Evolutionary conservation across 2,113 vertebrate species (phyloP), one percentile per base, ranked within the genome.

Genomic region (Lucifuga dentata): DNA sequence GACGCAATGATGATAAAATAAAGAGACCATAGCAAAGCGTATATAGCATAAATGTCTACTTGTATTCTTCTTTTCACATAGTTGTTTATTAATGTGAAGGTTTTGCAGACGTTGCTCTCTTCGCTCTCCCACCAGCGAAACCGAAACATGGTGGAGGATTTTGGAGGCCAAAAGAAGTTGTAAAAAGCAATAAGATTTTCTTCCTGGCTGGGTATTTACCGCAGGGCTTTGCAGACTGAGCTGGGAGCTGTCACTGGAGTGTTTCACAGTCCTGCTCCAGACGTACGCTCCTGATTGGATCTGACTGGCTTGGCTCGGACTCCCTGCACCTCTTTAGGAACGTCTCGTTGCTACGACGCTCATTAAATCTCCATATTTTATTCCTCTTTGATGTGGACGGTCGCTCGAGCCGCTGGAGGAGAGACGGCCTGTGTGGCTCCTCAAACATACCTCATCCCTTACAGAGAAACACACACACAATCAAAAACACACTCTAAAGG

Each of bases 141-240:
- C 77, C 74, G 73, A 69, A 72, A 87, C 86, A 86, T 87, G 80
- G 72, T 45, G 73, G 61, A 86, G 81, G 85, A 86, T 55, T 84
- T 88, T 75, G 76, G 73, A 80, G 87, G 80, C 86, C 86, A 86
- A 80, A 81, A 76, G 82, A 82, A 83, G 85, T 92, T 89, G 89
- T 92, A 90, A 92, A 93, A 90, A 90, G 84, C 89, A 92, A 87
- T 85, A 75, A 87, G 90, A 90, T 91, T 91, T 92, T 93, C 91
- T 90, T 82, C 84, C 83, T 88, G 88, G 84, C 86, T 69, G 75
- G 68, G 84, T 72, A 78, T 88, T 89, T 68, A 88, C 86, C 89
- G 65, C 88, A 90, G 79, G 77, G 78, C 83, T 85, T 86, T 90
- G 69, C 82, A 73, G 74, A 68, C 68, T 52, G 82, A 86, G 83